A percentile compares a stretch with the other conserved stretches of the same genome.
phyloP scores from a whole-genome alignment of 2,888 invertebrate genomes.

The Poecilus cupreus region DNA sequence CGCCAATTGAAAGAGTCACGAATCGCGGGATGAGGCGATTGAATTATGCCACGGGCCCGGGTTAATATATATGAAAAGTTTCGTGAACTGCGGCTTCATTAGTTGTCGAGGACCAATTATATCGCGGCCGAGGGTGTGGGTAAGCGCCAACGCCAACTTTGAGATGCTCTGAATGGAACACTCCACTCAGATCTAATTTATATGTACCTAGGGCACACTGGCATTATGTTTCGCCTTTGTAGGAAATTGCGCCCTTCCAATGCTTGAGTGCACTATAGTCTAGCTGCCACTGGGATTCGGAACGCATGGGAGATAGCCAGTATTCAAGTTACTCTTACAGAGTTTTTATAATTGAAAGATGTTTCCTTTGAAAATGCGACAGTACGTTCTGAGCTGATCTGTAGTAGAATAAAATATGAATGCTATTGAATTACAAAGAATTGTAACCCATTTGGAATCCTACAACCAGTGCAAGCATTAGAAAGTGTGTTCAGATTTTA shows the following conservation, averaged over 20 bases:
- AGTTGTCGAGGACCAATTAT: conserved; percentile 41
- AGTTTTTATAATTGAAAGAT: no score
- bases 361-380: no score
- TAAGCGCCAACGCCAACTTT: conserved; percentile 2
- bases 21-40: conserved; percentile 3
- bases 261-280: background rate
- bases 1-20: conserved; percentile 41
- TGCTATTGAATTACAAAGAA: no score
- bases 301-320: no score
- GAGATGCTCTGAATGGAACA: conserved; percentile 20
- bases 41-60: conserved; percentile 12
- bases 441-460: no score
- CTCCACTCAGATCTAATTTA: conserved; percentile 11
- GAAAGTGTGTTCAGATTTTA: no score
- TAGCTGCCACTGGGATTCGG: no score
- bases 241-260: background rate
- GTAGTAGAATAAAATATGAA: no score
- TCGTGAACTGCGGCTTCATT: conserved; percentile 21
- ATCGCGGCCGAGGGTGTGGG: background rate
- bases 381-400: no score
- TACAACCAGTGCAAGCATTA: no score
- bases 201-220: conserved; percentile 1
- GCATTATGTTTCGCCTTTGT: conserved; percentile 13
- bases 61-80: conserved; percentile 49
- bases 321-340: no score